Conservation (phyloP, 2,113 vertebrate genomes). For the Callipepla squamata region DNA sequence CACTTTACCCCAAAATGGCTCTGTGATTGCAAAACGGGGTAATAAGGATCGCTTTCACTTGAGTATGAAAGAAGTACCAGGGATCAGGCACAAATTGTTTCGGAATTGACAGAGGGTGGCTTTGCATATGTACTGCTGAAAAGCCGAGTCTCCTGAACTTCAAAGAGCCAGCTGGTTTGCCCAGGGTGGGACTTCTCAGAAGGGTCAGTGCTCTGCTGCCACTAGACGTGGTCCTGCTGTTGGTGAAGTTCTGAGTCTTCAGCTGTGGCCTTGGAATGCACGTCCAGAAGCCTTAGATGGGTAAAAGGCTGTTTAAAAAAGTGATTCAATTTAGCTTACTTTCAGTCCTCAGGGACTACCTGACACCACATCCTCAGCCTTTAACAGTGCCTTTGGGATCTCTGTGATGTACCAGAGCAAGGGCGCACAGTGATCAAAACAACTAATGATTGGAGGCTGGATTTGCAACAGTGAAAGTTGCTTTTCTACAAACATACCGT, state of each 20-base stretch:
- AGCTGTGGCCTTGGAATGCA: accelerated
- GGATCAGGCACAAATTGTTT: not conserved
- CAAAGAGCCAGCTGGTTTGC: not conserved
- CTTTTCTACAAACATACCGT: not conserved
- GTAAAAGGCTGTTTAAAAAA: not conserved
- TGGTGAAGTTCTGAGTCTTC: not conserved
- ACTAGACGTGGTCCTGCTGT: not conserved
- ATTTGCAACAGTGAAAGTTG: not conserved
- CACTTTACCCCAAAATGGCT: not conserved
- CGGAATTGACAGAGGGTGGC: conserved; percentile 1
- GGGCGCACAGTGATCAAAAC: accelerated
- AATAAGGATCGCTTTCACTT: not conserved
- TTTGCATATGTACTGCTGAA: not conserved
- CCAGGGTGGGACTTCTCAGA: not conserved
- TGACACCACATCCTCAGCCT: not conserved
- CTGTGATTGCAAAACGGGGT: not conserved
- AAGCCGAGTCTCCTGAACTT: not conserved
- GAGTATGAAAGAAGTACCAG: conserved; percentile 4
- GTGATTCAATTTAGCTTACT: not conserved
- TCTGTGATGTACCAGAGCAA: not conserved
- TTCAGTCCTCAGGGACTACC: not conserved
- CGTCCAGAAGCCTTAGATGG: accelerated
- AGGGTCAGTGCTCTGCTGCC: not conserved
- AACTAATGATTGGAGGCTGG: accelerated
- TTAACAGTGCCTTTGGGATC: not conserved